Conservation (phyloP, 2,797 vertebrate genomes). For the Liparis tanakae region DNA sequence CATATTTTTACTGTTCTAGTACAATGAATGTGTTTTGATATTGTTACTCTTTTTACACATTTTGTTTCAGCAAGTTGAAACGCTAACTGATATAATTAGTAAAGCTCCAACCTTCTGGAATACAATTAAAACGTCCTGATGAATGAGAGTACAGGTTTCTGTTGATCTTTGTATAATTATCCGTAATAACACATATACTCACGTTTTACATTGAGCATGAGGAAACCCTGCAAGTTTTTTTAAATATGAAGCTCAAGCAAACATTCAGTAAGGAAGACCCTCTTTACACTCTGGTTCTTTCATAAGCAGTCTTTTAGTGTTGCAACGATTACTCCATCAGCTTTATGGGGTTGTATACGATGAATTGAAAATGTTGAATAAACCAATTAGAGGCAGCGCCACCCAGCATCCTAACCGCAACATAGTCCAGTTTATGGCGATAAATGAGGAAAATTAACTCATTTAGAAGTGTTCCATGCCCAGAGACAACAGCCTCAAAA, state of each 20-base stretch:
- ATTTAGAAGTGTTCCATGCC: neutral
- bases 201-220: neutral
- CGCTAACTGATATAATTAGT: neutral
- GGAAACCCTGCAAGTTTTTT: neutral
- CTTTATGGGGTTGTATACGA: too few species aligned
- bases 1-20: neutral
- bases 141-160: neutral
- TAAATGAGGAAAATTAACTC: neutral
- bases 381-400: too few species aligned
- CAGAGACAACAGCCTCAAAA: neutral
- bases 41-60: neutral
- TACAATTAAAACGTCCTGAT: neutral
- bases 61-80: slow-evolving; percentile 3
- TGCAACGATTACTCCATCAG: too few species aligned
- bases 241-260: too few species aligned
- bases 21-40: neutral
- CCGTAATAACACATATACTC: neutral
- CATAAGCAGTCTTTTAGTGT: too few species aligned
- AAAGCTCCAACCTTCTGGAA: neutral
- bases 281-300: too few species aligned
- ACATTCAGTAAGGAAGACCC: too few species aligned
- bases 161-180: neutral
- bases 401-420: too few species aligned
- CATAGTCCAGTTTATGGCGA: neutral
- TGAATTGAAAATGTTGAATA: too few species aligned